Conservation (phyloP, 2,113 vertebrate species). For the Psittacus erithacus region DNA sequence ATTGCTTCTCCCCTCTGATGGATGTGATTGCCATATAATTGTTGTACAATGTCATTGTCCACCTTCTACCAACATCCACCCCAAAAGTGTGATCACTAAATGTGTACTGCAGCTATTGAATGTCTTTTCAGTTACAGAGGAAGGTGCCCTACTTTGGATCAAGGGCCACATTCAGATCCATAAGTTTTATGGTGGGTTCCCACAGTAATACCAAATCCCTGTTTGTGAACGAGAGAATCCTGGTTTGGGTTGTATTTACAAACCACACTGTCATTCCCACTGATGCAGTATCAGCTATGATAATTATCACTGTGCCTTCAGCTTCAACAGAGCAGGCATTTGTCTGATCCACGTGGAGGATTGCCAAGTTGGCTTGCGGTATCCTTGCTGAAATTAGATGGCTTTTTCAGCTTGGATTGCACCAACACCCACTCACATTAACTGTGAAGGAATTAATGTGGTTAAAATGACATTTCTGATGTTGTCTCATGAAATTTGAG, state of each 20-base stretch:
- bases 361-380: constrained; percentile 81
- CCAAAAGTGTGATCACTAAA: background rate
- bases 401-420: constrained; percentile 78
- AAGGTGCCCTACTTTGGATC: constrained; percentile 50
- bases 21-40: background rate
- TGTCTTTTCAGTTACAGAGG: background rate
- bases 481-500: constrained; percentile 78
- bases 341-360: constrained; percentile 80
- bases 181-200: constrained; percentile 74
- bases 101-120: constrained; percentile 48
- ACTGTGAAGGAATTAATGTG: constrained; percentile 71
- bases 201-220: constrained; percentile 81
- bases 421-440: constrained; percentile 79
- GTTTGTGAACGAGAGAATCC: constrained; percentile 80
- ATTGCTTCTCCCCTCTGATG: background rate
- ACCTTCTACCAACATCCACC: background rate
- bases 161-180: constrained; percentile 73
- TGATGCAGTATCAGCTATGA: constrained; percentile 75
- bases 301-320: constrained; percentile 82
- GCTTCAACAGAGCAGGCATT: constrained; percentile 80
- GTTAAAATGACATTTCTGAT: constrained; percentile 73
- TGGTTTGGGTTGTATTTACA: constrained; percentile 85
- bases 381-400: constrained; percentile 80
- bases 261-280: constrained; percentile 81
- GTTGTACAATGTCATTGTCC: background rate